Percentiles rank a stretch among this genome's conserved stretches.
Conservation (phyloP, 2,797 vertebrate genomes). For the Peromyscus eremicus region DNA sequence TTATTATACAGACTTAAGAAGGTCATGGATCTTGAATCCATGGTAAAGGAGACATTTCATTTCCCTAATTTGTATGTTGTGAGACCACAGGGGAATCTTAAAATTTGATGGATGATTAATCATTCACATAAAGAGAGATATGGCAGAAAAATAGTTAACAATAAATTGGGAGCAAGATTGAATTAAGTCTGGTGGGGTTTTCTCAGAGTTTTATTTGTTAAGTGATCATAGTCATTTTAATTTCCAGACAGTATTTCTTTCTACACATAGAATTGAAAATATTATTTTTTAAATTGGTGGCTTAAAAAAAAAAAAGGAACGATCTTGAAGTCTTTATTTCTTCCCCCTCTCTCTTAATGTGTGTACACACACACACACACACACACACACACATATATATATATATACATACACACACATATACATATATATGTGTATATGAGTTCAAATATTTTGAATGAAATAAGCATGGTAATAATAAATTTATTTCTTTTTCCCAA, state of each 20-base stretch:
- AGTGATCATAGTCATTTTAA: slow-evolving; percentile 11
- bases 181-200: slow-evolving; percentile 52
- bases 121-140: slow-evolving; percentile 65
- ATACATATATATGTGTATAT: not conserved
- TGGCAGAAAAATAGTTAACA: slow-evolving; percentile 66
- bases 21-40: slow-evolving; percentile 73
- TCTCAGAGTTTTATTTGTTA: slow-evolving; percentile 62
- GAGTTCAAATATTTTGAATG: slow-evolving; percentile 32
- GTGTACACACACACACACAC: too few species aligned
- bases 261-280: slow-evolving; percentile 40
- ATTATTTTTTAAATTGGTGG: slow-evolving; percentile 37
- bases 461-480: slow-evolving; percentile 17
- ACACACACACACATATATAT: not conserved
- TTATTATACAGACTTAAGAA: slow-evolving; percentile 76
- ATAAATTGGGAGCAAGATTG: slow-evolving; percentile 39
- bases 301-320: not conserved
- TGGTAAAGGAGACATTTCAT: slow-evolving; percentile 74
- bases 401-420: not conserved
- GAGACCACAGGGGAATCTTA: slow-evolving; percentile 71
- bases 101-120: slow-evolving; percentile 74
- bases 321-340: slow-evolving; percentile 14
- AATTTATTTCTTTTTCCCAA: slow-evolving; percentile 49
- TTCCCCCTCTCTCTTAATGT: not conserved
- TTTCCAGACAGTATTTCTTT: slow-evolving; percentile 53
- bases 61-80: slow-evolving; percentile 79